A percentile compares a stretch with the other conserved stretches of the same genome.
Conservation (phyloP, 2,888 invertebrate species). For the Ametastegia equiseti region DNA sequence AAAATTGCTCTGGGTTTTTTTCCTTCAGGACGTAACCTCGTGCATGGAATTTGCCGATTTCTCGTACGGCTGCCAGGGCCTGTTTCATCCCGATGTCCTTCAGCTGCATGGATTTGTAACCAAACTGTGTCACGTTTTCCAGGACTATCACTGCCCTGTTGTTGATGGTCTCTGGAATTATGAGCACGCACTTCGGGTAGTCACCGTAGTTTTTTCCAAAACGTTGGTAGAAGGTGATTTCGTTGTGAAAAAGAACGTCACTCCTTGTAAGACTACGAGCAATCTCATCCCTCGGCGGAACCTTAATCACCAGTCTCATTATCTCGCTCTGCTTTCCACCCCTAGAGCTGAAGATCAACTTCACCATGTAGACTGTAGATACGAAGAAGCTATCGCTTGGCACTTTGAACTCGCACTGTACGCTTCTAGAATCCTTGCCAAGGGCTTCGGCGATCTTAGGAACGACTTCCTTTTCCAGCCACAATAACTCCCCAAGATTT, state of each 20-base stretch:
- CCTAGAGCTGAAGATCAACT: background rate
- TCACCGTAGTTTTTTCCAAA: conserved; percentile 13
- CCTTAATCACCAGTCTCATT: background rate
- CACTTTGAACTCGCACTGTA: background rate
- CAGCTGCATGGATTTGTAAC: background rate
- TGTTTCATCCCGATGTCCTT: conserved; percentile 59
- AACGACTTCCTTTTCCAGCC: conserved; percentile 16
- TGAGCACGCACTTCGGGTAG: conserved; percentile 30
- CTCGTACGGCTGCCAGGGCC: conserved; percentile 60
- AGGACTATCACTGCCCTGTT: conserved; percentile 4
- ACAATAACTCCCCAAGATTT: background rate
- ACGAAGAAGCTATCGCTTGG: background rate
- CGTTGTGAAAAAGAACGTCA: conserved; percentile 9
- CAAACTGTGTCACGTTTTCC: conserved; percentile 1
- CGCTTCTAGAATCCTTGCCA: background rate
- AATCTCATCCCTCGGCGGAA: conserved; percentile 49
- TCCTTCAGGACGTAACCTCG: conserved; percentile 65
- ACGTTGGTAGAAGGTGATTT: conserved; percentile 21
- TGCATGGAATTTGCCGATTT: conserved; percentile 67
- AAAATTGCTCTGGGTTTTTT: conserved; percentile 56
- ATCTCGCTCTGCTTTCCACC: background rate
- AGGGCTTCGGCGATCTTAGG: conserved; percentile 2
- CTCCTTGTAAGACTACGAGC: background rate
- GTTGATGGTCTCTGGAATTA: background rate
- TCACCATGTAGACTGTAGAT: background rate